A percentile compares a stretch with the other conserved stretches of the same genome.
phyloP scores from a whole-genome alignment of 2,888 invertebrate genomes.

The Siphonodentalium dalli region DNA sequence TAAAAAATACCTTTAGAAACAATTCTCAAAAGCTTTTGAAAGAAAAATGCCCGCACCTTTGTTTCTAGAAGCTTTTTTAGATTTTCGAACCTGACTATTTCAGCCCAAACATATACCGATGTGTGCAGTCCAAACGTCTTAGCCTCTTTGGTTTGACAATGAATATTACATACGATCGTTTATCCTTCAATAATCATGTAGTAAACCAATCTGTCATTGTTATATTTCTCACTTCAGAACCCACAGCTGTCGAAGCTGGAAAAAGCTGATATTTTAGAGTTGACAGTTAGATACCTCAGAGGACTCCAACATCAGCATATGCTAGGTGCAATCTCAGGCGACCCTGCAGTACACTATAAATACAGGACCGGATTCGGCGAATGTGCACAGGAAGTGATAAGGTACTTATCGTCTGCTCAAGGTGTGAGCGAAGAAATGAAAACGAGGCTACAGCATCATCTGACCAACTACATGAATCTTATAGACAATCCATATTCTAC shows the following conservation, averaged over 20 bases:
- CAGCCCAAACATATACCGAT: too few species aligned
- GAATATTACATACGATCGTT: too few species aligned
- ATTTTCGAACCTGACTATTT: too few species aligned
- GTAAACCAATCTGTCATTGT: too few species aligned
- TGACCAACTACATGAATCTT: constrained; percentile 42
- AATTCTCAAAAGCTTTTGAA: too few species aligned
- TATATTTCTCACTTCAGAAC: constrained; percentile 53
- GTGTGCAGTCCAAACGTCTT: too few species aligned
- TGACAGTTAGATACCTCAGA: constrained; percentile 61
- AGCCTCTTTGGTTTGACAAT: too few species aligned
- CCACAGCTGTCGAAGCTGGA: constrained; percentile 61
- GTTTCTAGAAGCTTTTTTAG: too few species aligned
- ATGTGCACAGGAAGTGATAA: constrained; percentile 57
- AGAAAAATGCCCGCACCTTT: too few species aligned
- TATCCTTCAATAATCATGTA: too few species aligned
- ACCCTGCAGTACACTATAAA: constrained; percentile 44
- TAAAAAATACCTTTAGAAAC: too few species aligned
- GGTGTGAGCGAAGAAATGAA: constrained; percentile 47
- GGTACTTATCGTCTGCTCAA: constrained; percentile 51
- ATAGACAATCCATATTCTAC: too few species aligned
- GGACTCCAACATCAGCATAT: constrained; percentile 51
- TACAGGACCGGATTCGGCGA: constrained; percentile 58
- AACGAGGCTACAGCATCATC: constrained; percentile 47
- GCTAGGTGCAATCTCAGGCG: constrained; percentile 32
- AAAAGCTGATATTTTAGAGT: constrained; percentile 63